Evolutionary conservation across 2,113 vertebrate species (phyloP), one percentile per base, ranked within the genome.

Genomic region (Scomber japonicus): DNA sequence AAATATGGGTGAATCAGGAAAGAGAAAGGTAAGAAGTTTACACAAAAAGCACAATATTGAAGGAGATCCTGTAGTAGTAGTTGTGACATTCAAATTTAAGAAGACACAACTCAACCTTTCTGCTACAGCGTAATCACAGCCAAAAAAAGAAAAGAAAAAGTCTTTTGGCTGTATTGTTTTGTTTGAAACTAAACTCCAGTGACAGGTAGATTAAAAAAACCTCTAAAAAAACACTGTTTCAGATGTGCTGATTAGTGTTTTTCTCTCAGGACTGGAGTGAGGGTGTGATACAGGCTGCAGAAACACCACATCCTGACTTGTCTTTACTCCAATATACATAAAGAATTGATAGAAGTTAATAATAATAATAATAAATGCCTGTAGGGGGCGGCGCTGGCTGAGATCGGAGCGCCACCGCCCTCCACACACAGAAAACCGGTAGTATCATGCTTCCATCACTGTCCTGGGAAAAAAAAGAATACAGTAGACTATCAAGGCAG

Each of bases 241-340:
- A 15, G 14, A 6, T 55, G 11, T 13, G 11, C 6, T 3, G 8
- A 46, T 16, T 19, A 4, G 44, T 46, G 35, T 62, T 21, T 45
- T 15, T 40, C 35, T 46, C 40, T 15, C 60, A 24, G 17, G 17
- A 40, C n/a, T 54, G 15, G 9, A 71, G 24, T 55, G 14, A 55
- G 54, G 27, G 14, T 56, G 14, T 15, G 2, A 59, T 16, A 27
- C 55, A 0, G 8, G 53, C 45, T 45, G 14, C 16, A 6, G 71
- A 8, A 61, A 46, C 6, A 40, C 35, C 35, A 46, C 21, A 44
- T 69, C 12, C 15, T 1, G 5, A n/a, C 13, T 50, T 63, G 19
- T 50, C 50, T 70, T 6, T 2, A 9, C 8, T 50, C 44, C 62
- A 66, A 44, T 67, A 61, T 3, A 78, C 55, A 82, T 31, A 67